Evolutionary conservation across 2,888 invertebrate species (phyloP), one percentile per base, ranked within the genome.

Genomic region (Oegoconia quadripuncta): DNA sequence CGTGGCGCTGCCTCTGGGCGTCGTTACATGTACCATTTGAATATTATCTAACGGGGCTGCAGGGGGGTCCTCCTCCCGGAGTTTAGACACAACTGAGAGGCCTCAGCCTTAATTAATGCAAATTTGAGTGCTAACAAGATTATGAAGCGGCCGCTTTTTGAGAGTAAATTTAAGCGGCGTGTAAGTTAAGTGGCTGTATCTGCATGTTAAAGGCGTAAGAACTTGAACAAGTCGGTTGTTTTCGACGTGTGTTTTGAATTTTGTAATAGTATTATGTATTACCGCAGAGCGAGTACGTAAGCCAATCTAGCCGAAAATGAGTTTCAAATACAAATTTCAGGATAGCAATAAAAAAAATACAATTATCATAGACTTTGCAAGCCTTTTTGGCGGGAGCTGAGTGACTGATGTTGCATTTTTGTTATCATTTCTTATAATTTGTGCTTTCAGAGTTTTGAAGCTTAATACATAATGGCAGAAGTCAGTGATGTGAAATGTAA

Each of bases 1-100:
- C 67, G 71, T 53, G 72, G 74, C 71, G 61, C 62, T 64, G 73
- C 63, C 66, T 64, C 53, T 66, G 68, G 76, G 73, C 75, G 65
- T 74, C 82, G 84, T 87, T 87, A 86, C 84, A 84, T 87, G 86
- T 87, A 86, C 87, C 87, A 87, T 87, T 87, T 87, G 87, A 87
- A 87, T 87, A 87, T 86, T 87, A 87, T 84, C 86, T 82, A 74
- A 74, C 78, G 22, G 22, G 22, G 22, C 2, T 5, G 3, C 2
- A 3, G 22, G 2, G 6, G 27, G 6, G 29, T 7, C 39, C 50
- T 42, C 51, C 48, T 58, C 46, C 54, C 46, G 53, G 65, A 80
- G 79, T 79, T 82, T 80, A 83, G 80, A 78, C 69, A 70, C 73
- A 68, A 72, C 70, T 65, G 67, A 56, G 70, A 75, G 68, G 77